Conservation (phyloP, 2,797 vertebrate genomes). For the Gymnoscopelus braueri region DNA sequence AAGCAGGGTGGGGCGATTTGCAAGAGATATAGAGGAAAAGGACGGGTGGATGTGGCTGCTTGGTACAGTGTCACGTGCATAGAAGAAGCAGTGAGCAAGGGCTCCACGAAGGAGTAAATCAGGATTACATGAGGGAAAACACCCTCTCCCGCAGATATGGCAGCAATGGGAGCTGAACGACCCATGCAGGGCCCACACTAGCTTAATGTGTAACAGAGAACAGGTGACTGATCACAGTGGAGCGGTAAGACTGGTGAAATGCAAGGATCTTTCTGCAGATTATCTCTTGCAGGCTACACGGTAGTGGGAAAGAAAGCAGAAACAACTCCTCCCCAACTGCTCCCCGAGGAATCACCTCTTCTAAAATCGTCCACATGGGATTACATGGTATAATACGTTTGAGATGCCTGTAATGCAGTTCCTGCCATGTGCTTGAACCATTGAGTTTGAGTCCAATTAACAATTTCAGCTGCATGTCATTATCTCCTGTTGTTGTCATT, state of each 20-base stretch:
- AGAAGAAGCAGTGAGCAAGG: conserved; percentile 42
- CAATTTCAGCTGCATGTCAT: conserved; percentile 1
- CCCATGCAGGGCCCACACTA: conserved; percentile 51
- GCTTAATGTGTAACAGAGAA: conserved; percentile 58
- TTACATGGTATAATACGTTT: conserved; percentile 25
- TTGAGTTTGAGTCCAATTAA: conserved; percentile 21
- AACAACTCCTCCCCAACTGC: conserved; percentile 37
- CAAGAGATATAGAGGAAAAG: neutral
- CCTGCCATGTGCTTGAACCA: conserved; percentile 31
- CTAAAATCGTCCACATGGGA: conserved; percentile 25
- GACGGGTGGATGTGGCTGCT: conserved; percentile 38
- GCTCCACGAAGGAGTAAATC: conserved; percentile 66
- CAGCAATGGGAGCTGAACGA: conserved; percentile 47
- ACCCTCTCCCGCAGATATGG: conserved; percentile 54
- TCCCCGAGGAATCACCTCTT: conserved; percentile 24
- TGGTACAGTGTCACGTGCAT: conserved; percentile 45
- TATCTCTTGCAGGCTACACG: conserved; percentile 41
- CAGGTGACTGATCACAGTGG: conserved; percentile 65
- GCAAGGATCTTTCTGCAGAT: conserved; percentile 45
- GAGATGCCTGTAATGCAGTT: conserved; percentile 23
- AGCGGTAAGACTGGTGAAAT: conserved; percentile 25
- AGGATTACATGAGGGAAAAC: conserved; percentile 73
- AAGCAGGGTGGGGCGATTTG: conserved; percentile 63
- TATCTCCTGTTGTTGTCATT: neutral
- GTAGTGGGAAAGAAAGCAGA: conserved; percentile 40